phyloP scores from a whole-genome alignment of 2,888 invertebrate genomes.

The Eilema sororculum region DNA sequence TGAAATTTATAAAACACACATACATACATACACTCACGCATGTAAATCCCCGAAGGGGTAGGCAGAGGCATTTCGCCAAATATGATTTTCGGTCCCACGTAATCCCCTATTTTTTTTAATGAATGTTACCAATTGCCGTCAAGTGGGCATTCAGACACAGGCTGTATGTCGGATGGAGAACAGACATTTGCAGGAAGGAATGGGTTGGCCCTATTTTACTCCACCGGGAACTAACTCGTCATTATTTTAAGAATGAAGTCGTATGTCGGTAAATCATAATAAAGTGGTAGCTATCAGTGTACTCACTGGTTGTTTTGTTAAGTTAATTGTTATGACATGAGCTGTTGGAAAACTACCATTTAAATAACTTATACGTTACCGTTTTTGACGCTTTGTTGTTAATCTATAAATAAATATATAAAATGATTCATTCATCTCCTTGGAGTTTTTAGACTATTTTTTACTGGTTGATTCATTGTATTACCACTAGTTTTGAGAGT shows the following conservation, averaged over 20 bases:
- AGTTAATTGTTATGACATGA: neutral
- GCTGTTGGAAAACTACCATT: neutral
- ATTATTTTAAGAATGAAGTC: too few relatives aligned
- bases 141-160: too few relatives aligned
- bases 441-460: neutral
- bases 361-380: neutral
- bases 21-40: too few relatives aligned
- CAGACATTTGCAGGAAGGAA: too few relatives aligned
- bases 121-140: too few relatives aligned
- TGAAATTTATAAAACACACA: neutral
- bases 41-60: too few relatives aligned
- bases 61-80: too few relatives aligned
- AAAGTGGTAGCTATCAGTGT: neutral
- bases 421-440: neutral
- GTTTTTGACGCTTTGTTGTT: neutral
- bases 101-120: too few relatives aligned
- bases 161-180: too few relatives aligned
- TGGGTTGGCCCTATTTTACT: too few relatives aligned
- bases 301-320: neutral
- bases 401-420: neutral
- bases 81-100: too few relatives aligned
- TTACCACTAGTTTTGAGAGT: neutral
- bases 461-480: neutral
- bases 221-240: too few relatives aligned
- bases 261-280: neutral